These are phyloP conservation scores for Pygocentrus nattereri DNA, from an alignment of 2,797 vertebrate genomes.

Conservation along the genomic window DNA sequence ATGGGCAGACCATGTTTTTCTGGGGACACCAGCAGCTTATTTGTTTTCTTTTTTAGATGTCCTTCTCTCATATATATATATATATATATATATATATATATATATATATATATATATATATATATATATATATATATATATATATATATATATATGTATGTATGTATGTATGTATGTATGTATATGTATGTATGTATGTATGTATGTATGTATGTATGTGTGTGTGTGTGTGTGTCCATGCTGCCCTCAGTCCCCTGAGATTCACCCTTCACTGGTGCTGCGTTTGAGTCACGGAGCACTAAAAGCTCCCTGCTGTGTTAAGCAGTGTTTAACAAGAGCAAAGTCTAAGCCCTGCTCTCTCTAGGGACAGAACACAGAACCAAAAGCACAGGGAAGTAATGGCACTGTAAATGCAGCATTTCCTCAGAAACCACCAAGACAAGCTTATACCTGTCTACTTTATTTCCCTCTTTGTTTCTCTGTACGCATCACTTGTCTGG, in stretches of 20 bases:
- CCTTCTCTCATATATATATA: too few relatives aligned
- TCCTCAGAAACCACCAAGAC: background rate
- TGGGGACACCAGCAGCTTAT: too few relatives aligned
- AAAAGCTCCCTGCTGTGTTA: conserved; percentile 1
- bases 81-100: too few relatives aligned
- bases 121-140: too few relatives aligned
- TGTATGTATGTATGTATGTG: background rate
- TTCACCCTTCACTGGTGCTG: conserved; percentile 1
- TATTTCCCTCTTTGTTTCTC: background rate
- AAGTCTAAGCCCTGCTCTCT: conserved; percentile 12
- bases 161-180: too few relatives aligned
- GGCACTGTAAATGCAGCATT: background rate
- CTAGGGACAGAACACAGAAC: background rate
- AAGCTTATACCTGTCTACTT: background rate
- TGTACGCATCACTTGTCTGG: background rate
- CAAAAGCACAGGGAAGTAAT: background rate
- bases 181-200: too few relatives aligned
- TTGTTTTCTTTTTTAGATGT: too few relatives aligned
- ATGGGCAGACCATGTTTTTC: too few relatives aligned
- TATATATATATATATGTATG: too few relatives aligned
- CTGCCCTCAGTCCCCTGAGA: conserved; percentile 21
- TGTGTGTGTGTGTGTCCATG: background rate
- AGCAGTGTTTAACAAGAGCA: conserved; percentile 5
- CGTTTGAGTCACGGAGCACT: conserved; percentile 3
- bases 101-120: too few relatives aligned